These are phyloP conservation scores for Eretmocerus hayati DNA, from an alignment of 2,888 invertebrate genomes.

Conservation along the genomic window DNA sequence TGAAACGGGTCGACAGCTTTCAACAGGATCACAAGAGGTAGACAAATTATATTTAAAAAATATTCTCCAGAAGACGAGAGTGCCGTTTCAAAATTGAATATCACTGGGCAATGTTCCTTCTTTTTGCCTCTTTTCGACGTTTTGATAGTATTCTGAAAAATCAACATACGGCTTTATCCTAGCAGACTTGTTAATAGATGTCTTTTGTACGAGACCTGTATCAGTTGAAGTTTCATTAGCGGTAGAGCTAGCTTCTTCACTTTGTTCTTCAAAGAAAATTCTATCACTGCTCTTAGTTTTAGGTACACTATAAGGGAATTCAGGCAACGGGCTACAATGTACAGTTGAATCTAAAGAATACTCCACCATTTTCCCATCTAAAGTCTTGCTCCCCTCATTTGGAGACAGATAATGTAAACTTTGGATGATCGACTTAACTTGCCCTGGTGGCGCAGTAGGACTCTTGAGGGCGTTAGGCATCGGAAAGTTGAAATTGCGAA, in stretches of 20 bases:
- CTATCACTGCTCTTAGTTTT: neutral
- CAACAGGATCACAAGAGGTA: too few species aligned
- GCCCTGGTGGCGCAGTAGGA: conserved; percentile 49
- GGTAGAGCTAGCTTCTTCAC: neutral
- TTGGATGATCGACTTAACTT: too few species aligned
- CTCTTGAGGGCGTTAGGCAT: conserved; percentile 58
- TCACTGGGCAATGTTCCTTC: conserved; percentile 58
- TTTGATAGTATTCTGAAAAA: conserved; percentile 72
- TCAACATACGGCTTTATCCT: conserved; percentile 77
- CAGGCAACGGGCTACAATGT: conserved; percentile 61
- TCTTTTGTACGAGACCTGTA: conserved; percentile 40
- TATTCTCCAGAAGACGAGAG: too few species aligned
- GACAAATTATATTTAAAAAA: too few species aligned
- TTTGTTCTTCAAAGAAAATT: neutral
- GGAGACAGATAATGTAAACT: too few species aligned
- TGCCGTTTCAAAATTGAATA: neutral
- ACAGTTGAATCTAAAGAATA: too few species aligned
- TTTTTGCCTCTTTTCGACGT: conserved; percentile 59
- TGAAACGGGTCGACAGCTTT: too few species aligned
- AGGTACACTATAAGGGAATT: conserved; percentile 31
- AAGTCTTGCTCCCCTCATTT: too few species aligned
- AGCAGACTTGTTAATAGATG: conserved; percentile 51
- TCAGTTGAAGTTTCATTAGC: conserved; percentile 32
- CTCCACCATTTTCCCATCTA: too few species aligned
- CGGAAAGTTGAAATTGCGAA: conserved; percentile 79